Evolutionary conservation across 1,140 invertebrate species (phyloP).

Genomic region (Phymorhynchus buccinoides): DNA sequence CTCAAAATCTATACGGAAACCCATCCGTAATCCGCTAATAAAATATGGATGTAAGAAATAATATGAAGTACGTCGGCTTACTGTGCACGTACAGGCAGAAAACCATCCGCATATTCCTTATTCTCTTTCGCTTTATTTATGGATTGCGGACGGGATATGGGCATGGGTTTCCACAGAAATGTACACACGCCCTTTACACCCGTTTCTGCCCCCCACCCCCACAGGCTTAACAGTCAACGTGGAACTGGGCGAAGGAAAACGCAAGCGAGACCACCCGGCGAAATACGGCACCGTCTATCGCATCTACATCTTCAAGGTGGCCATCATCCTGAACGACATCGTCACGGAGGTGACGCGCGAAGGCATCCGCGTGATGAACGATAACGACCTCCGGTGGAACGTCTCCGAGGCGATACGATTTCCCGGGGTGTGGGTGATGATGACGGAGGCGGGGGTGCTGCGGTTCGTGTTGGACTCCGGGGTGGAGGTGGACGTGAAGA

Average conservation of each 20-base stretch:
- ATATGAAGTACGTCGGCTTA: too few species aligned
- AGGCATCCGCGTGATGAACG: background rate
- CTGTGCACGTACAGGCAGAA: too few species aligned
- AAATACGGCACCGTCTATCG: background rate
- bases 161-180: too few species aligned
- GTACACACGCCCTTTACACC: too few species aligned
- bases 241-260: constrained; percentile 13
- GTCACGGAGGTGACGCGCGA: constrained; percentile 18
- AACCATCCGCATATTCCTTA: too few species aligned
- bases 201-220: background rate
- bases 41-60: too few species aligned
- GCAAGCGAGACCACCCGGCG: background rate
- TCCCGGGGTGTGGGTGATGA: background rate
- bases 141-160: too few species aligned
- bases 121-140: too few species aligned
- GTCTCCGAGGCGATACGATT: background rate
- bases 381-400: constrained; percentile 40
- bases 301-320: constrained; percentile 31
- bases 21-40: too few species aligned
- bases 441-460: constrained; percentile 9
- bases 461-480: constrained; percentile 44
- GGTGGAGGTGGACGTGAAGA: constrained; percentile 39
- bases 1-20: too few species aligned
- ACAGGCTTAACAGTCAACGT: constrained; percentile 40
- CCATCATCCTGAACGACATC: constrained; percentile 28